These are phyloP conservation scores for Lethrus apterus DNA, from an alignment of 1,140 invertebrate genomes.

Conservation along the genomic window DNA sequence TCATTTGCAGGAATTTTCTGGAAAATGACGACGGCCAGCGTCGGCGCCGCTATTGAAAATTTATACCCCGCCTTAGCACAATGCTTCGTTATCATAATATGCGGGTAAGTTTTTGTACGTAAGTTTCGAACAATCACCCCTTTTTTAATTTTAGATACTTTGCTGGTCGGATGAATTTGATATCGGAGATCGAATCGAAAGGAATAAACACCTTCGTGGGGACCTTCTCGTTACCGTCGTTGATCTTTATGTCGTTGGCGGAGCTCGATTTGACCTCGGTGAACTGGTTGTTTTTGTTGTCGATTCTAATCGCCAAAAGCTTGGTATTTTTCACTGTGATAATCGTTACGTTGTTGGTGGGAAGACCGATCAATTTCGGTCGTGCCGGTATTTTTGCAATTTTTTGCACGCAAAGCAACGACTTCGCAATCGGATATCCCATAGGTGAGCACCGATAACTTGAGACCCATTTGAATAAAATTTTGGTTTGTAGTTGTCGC, in stretches of 20 bases:
- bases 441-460: slow-evolving; percentile 66
- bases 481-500: slow-evolving; percentile 57
- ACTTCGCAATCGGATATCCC: slow-evolving; percentile 95
- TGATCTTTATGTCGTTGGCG: slow-evolving; percentile 88
- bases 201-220: slow-evolving; percentile 90
- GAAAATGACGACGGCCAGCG: neutral
- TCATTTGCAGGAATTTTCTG: no score
- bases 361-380: slow-evolving; percentile 71
- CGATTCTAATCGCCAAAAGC: slow-evolving; percentile 79
- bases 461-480: neutral
- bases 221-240: slow-evolving; percentile 83
- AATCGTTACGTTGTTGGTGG: slow-evolving; percentile 69
- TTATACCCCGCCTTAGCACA: slow-evolving; percentile 83
- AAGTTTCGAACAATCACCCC: neutral
- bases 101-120: slow-evolving; percentile 57
- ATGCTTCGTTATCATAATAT: slow-evolving; percentile 86
- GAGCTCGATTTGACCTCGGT: slow-evolving; percentile 74
- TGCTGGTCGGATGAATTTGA: slow-evolving; percentile 76
- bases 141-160: slow-evolving; percentile 62
- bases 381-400: slow-evolving; percentile 88
- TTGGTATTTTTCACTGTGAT: slow-evolving; percentile 79
- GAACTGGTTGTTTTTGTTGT: slow-evolving; percentile 84
- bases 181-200: slow-evolving; percentile 78
- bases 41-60: slow-evolving; percentile 61
- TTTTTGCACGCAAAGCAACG: slow-evolving; percentile 95